Percentiles rank a stretch among this genome's conserved stretches.
phyloP scores from a whole-genome alignment of 2,888 invertebrate genomes.

The Ethmia dodecea region DNA sequence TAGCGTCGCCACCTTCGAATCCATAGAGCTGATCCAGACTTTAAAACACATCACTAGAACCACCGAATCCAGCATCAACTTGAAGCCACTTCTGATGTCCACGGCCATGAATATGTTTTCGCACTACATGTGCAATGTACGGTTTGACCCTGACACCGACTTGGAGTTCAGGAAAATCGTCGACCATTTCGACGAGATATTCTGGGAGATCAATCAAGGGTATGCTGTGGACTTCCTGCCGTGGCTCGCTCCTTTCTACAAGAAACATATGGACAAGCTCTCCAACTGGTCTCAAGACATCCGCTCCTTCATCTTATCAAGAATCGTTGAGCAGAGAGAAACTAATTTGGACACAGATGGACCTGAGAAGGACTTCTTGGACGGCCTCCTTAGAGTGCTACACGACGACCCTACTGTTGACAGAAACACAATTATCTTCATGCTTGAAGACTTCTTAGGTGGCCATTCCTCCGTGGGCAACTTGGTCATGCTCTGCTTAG shows the following conservation, averaged over 20 bases:
- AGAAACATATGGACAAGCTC: constrained; percentile 81
- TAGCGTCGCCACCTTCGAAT: constrained; percentile 82
- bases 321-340: constrained; percentile 81
- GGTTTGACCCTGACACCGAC: constrained; percentile 81
- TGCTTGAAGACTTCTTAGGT: constrained; percentile 91
- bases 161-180: constrained; percentile 82
- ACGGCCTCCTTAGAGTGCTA: constrained; percentile 85
- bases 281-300: constrained; percentile 84
- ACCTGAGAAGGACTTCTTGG: constrained; percentile 86
- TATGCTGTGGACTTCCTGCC: constrained; percentile 92
- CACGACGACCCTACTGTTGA: constrained; percentile 82
- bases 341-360: constrained; percentile 75
- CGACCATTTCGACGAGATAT: constrained; percentile 88
- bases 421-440: constrained; percentile 87
- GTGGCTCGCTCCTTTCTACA: constrained; percentile 86
- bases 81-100: constrained; percentile 84
- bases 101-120: constrained; percentile 91
- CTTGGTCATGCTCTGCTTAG: constrained; percentile 85
- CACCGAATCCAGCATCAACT: constrained; percentile 61
- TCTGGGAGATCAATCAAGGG: constrained; percentile 94
- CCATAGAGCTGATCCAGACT: constrained; percentile 77
- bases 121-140: constrained; percentile 90
- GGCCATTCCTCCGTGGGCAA: constrained; percentile 94
- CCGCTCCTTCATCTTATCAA: constrained; percentile 83
- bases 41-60: constrained; percentile 60